Percentiles rank a stretch among this genome's conserved stretches.
Evolutionary conservation across 2,113 vertebrate species (phyloP).

Genomic region (Cettia cetti): DNA sequence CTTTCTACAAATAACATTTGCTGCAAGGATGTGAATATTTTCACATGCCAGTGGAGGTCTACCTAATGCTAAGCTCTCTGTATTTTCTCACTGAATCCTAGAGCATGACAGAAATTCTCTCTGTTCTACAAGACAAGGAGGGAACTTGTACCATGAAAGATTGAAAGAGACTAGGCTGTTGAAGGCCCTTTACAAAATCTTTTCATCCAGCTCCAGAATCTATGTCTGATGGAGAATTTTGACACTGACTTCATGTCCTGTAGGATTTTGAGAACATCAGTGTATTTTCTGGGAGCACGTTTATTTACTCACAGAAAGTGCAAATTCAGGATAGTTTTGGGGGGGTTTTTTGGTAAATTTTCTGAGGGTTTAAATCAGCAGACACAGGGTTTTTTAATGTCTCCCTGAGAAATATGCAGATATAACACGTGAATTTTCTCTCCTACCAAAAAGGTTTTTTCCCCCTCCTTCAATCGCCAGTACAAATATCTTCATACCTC

Average conservation of each 20-base stretch:
- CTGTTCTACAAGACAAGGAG: neutral
- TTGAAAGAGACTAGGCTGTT: neutral
- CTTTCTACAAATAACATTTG: neutral
- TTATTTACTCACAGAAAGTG: neutral
- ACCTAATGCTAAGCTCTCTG: neutral
- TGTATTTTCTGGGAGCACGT: neutral
- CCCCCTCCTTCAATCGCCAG: neutral
- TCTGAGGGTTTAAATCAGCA: neutral
- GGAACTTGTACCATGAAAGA: neutral
- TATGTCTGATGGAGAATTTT: neutral
- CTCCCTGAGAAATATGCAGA: neutral
- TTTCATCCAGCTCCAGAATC: neutral
- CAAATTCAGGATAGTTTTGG: neutral
- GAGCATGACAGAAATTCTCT: neutral
- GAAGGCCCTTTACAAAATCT: neutral
- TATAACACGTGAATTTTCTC: neutral
- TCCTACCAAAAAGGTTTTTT: neutral
- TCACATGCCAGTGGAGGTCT: neutral
- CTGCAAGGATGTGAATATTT: neutral
- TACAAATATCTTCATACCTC: neutral
- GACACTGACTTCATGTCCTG: neutral
- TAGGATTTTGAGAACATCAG: neutral
- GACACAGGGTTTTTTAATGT: neutral
- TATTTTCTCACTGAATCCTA: neutral
- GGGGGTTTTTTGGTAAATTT: rapidly evolving